Evolutionary conservation across 2,113 vertebrate species (phyloP).

Genomic region (Callionymus lyra): DNA sequence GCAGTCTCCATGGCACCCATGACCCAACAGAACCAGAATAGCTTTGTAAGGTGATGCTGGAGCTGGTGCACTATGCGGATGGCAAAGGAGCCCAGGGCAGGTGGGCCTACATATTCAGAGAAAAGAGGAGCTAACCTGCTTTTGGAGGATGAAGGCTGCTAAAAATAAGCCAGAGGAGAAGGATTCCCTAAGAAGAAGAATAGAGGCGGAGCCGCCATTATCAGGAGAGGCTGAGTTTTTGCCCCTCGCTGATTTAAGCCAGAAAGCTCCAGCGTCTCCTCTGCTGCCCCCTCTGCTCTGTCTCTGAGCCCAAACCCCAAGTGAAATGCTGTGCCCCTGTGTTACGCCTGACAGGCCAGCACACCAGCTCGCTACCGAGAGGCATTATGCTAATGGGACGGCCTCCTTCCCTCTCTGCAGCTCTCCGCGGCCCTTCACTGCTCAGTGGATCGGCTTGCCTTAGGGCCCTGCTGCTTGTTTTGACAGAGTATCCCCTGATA

Average conservation of each 20-base stretch:
- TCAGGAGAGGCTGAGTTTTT: conserved; percentile 44
- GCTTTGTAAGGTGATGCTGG: conserved; percentile 21
- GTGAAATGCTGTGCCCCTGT: conserved; percentile 52
- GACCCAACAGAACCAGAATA: conserved; percentile 39
- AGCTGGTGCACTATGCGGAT: conserved; percentile 43
- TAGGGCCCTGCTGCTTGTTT: conserved; percentile 98
- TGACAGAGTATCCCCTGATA: conserved; percentile 99
- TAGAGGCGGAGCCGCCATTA: conserved; percentile 52
- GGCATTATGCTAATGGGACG: conserved; percentile 95
- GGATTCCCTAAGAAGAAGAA: conserved; percentile 30
- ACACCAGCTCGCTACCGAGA: conserved; percentile 84
- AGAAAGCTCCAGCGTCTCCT: conserved; percentile 50
- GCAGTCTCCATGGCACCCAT: no score
- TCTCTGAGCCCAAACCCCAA: conserved; percentile 51
- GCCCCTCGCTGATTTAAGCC: conserved; percentile 56
- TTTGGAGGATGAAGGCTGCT: conserved; percentile 56
- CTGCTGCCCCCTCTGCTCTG: conserved; percentile 58
- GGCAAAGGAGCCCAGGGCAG: conserved; percentile 49
- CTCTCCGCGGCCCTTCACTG: conserved; percentile 76
- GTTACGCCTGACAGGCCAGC: conserved; percentile 59
- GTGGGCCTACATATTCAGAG: conserved; percentile 56
- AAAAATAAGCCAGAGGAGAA: conserved; percentile 57
- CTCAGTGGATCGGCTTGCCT: conserved; percentile 94
- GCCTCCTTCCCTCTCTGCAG: conserved; percentile 60
- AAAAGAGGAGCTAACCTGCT: conserved; percentile 57